Evolutionary conservation across 2,888 invertebrate species (phyloP), one percentile per base, ranked within the genome.

Genomic region (Ceratothoa steindachneri): DNA sequence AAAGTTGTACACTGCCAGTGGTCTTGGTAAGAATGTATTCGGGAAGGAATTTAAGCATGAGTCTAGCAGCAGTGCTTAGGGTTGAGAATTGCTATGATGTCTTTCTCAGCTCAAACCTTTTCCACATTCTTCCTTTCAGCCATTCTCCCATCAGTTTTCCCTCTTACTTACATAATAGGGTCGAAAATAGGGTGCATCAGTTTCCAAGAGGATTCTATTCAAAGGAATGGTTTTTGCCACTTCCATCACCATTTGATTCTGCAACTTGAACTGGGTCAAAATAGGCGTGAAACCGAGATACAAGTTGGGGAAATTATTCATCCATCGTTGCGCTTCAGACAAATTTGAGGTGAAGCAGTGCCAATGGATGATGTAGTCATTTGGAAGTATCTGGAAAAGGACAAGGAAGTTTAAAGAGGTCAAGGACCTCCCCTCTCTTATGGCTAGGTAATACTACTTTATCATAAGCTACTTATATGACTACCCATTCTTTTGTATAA

Each of bases 101-200:
- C n/a, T n/a, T n/a, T n/a, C n/a, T n/a, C n/a, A n/a, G n/a, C n/a
- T n/a, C n/a, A n/a, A n/a, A n/a, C n/a, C n/a, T n/a, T n/a, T n/a
- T n/a, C n/a, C n/a, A n/a, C n/a, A n/a, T n/a, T n/a, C n/a, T n/a
- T n/a, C n/a, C n/a, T n/a, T n/a, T n/a, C n/a, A n/a, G n/a, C n/a
- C n/a, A n/a, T n/a, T n/a, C n/a, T n/a, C n/a, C n/a, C n/a, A n/a
- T n/a, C n/a, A n/a, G n/a, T n/a, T n/a, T n/a, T n/a, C n/a, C n/a
- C n/a, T n/a, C n/a, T n/a, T 15, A 68, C 31, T 55, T 60, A 81
- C 81, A 60, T 65, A 68, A 77, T 80, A 74, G 4, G 86, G 86
- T 19, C 85, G 74, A 81, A 86, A 87, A 80, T 85, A 86, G 1
- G 86, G 86, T 0, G 86, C 83, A 82, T 87, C 86, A 1, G 86